Base-by-base conservation (phyloP, 2,888 invertebrate species). In the Dermolepida albohirtum region DNA sequence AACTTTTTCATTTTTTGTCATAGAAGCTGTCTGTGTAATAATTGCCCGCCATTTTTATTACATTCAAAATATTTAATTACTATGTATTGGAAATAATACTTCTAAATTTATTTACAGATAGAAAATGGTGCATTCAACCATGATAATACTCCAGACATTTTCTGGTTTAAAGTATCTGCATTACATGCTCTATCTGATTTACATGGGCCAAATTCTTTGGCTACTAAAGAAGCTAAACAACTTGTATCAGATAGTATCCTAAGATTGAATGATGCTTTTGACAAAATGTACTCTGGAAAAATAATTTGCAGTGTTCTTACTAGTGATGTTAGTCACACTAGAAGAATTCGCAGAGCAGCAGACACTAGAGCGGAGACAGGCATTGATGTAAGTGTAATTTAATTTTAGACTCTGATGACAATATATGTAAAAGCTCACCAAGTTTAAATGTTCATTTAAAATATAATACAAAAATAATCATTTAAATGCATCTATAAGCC, bases 311-410 rank as follows among this genome's bases (percentile, higher is more conserved):
- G 88, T 11, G 88, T 87, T 8, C 86, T 92, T 52, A 86, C 88
- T 1, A 90, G 89, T 63, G 90, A 91, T 81, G 87, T 87, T 5
- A 88, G 86, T 54, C 89, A 90, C 78, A 89, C 89, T 0, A 85
- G 89, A 67, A 85, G 86, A 64, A 79, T 76, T 71, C 83, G 81
- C 74, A 81, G 80, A 70, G 44, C 52, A 8, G 11, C 40, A 10
- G 16, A 22, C 1, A 12, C 51, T 1, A 65, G 47, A 17, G 62
- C 44, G 43, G 69, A 70, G 62, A 72, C 68, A 67, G 55, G 65
- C 65, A 17, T 49, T 17, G 51, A 47, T 40, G 44, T 63, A 54
- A 29, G 8, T 17, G 34, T 27, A 50, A 57, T 41, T 40, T 64
- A 59, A 39, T 51, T 40, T 63, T 34, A 6, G 6, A 34, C 22